These are phyloP conservation scores for Zelleria hepariella DNA, from an alignment of 2,888 invertebrate species.

Conservation along the genomic window DNA sequence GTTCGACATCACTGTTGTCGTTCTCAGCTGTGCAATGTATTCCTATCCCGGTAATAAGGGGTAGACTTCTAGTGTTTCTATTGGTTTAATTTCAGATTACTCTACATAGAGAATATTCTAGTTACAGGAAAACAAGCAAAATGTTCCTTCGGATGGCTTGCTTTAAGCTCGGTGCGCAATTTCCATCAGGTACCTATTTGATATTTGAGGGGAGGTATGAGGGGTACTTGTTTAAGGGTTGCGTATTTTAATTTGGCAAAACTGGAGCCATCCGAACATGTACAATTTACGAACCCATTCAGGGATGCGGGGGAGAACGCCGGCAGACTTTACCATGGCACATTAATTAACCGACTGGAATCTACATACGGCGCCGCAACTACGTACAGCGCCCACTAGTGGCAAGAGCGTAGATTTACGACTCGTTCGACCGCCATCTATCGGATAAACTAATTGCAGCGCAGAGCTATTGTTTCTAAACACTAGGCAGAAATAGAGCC, in stretches of 20 bases:
- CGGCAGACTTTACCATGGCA: slow-evolving; percentile 61
- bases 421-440: slow-evolving; percentile 67
- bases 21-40: too few relatives aligned
- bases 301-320: slow-evolving; percentile 50
- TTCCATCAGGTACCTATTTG: background rate
- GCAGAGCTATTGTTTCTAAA: slow-evolving; percentile 68
- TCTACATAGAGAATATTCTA: too few relatives aligned
- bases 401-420: slow-evolving; percentile 67
- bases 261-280: slow-evolving; percentile 50
- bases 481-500: slow-evolving; percentile 54
- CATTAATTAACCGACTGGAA: slow-evolving; percentile 67
- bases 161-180: background rate
- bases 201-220: background rate
- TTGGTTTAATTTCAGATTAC: too few relatives aligned
- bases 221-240: slow-evolving; percentile 17
- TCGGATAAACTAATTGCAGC: slow-evolving; percentile 68
- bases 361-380: slow-evolving; percentile 65
- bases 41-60: too few relatives aligned
- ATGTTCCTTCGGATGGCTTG: too few relatives aligned
- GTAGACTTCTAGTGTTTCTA: too few relatives aligned
- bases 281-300: slow-evolving; percentile 58
- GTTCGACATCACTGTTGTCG: too few relatives aligned
- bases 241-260: slow-evolving; percentile 52
- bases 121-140: too few relatives aligned
- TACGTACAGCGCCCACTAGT: slow-evolving; percentile 57